Evolutionary conservation across 2,113 vertebrate species (phyloP).

Genomic region (Anolis carolinensis): DNA sequence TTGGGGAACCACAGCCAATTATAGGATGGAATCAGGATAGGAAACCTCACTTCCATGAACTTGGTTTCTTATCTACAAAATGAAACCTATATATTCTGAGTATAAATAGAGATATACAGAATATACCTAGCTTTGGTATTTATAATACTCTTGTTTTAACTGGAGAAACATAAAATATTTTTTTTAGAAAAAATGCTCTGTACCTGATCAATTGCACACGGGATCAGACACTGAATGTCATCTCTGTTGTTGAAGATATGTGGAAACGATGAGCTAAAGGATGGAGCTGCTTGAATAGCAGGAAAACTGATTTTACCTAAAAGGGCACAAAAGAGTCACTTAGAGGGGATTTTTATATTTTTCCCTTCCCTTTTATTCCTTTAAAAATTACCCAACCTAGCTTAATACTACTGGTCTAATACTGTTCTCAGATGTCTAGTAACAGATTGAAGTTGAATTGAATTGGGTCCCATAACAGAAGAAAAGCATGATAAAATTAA

Average conservation of each 20-base stretch:
- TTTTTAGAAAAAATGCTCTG: background rate
- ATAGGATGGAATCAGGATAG: background rate
- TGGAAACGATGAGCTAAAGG: conserved; percentile 95
- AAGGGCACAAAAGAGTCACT: conserved; percentile 30
- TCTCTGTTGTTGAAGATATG: conserved; percentile 88
- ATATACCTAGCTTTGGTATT: background rate
- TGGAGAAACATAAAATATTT: conserved; percentile 1
- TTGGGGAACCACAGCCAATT: background rate
- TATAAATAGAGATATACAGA: background rate
- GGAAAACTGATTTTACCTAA: conserved; percentile 97
- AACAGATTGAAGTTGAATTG: too few species aligned
- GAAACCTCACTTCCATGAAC: background rate
- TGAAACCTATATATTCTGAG: background rate
- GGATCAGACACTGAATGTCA: conserved; percentile 94
- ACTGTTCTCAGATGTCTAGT: too few species aligned
- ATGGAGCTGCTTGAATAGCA: conserved; percentile 94
- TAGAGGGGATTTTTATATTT: conserved; percentile 24
- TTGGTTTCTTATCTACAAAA: background rate
- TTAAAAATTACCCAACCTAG: background rate
- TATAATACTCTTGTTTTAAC: fast-evolving
- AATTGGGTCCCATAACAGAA: too few species aligned
- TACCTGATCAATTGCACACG: conserved; percentile 97
- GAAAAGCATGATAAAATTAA: background rate
- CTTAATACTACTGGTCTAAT: background rate
- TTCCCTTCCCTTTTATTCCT: too few species aligned